Percentiles rank a stretch among this genome's conserved stretches.
These are phyloP conservation scores for Psilopogon haemacephalus DNA, from an alignment of 2,113 vertebrate genomes.

Conservation along the genomic window DNA sequence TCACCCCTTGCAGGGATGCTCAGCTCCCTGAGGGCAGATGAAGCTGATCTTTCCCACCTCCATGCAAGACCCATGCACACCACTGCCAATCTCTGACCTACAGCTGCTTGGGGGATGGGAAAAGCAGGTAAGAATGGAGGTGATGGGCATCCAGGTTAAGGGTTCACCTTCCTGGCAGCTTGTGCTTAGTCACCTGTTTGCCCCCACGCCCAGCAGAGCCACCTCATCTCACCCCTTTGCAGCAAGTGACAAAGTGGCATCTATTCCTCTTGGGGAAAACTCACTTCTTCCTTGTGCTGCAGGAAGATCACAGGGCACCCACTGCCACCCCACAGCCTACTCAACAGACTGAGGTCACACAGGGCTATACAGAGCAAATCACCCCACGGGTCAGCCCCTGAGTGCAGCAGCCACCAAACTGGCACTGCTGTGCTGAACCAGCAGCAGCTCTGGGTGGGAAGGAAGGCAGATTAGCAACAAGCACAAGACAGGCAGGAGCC, in stretches of 20 bases:
- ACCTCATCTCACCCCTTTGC: neutral
- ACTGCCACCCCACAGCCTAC: neutral
- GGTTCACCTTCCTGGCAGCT: neutral
- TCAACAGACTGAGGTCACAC: fast-evolving
- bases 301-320: no score
- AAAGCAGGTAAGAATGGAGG: neutral
- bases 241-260: neutral
- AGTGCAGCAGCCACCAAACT: fast-evolving
- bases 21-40: neutral
- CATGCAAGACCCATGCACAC: fast-evolving
- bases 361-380: fast-evolving
- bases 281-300: neutral
- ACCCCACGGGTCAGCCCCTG: neutral
- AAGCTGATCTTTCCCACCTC: neutral
- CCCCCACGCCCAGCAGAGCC: neutral
- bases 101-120: neutral
- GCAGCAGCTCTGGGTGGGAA: neutral
- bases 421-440: neutral
- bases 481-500: conserved; percentile 44
- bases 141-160: neutral
- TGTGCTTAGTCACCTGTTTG: neutral
- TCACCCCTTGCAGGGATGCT: no score
- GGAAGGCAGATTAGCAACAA: neutral
- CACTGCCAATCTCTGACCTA: neutral
- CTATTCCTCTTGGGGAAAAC: neutral